Evolutionary conservation across 2,113 vertebrate genomes (phyloP), one percentile per base, ranked within the genome.

Genomic region (Motacilla alba): DNA sequence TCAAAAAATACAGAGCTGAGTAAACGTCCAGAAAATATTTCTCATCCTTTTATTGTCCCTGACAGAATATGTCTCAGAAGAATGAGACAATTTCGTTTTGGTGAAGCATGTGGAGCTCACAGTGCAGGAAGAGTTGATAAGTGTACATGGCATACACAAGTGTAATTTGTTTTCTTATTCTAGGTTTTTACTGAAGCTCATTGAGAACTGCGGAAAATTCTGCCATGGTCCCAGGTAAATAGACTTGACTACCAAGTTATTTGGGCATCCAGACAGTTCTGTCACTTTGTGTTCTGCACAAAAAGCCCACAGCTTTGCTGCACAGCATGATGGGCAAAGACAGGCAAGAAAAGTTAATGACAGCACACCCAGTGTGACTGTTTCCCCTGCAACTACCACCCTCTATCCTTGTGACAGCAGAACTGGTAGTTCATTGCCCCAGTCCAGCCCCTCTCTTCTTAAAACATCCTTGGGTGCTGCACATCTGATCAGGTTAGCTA

Each of bases 311-410:
- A 47, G 5, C 27, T 56, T 10, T 67, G 21, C 46, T 37, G 50
- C 2, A 3, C 33, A 41, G 33, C 46, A 31, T 22, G 46, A 52
- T 7, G 20, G 30, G 5, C 0, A 0, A 88, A 73, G 39, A 28
- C 6, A 43, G 69, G 28, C 37, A 69, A 56, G 27, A 56, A 70
- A 69, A 23, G 7, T 39, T 41, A 66, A n/a, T 37, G 75, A 33
- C 31, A 58, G 47, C 19, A 90, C 9, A 13, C 11, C 6, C 3
- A 37, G 12, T 44, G 62, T 44, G 27, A 30, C 23, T 14, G 16
- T 31, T 69, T 49, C 21, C 23, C 13, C 31, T 22, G 21, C 27
- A 78, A 20, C 62, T 43, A 46, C 17, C 19, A 28, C 33, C 15
- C 27, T 58, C n/a, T n/a, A n/a, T 66, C 35, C 19, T 64, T 24